Evolutionary conservation across 1,140 invertebrate species (phyloP), one percentile per base, ranked within the genome.

Genomic region (Camponotus vicinus): DNA sequence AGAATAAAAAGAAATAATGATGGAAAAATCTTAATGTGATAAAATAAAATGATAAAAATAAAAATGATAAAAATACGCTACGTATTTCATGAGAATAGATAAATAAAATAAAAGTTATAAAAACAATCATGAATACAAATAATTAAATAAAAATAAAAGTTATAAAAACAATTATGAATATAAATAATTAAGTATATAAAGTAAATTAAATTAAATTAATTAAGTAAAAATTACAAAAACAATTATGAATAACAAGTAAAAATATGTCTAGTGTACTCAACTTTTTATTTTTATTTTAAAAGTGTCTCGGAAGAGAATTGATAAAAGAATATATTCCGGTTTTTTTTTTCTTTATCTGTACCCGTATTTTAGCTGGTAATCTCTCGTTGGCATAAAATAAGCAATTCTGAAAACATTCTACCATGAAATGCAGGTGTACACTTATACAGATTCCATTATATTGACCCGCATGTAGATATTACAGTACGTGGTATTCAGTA

Each of bases 371-470:
- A 1, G 9, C 11, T 9, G 1, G 1, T 64, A 34, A 64, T 27
- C 27, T 27, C 27, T 32, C 27, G 7, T 45, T 37, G 13, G 6
- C 15, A 9, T 66, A 49, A 5, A 15, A 52, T 52, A 52, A 49
- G 13, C 15, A 6, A 4, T 70, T 42, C 1, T 7, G 6, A 82
- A 45, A 34, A 11, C 52, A 80, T 42, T 42, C 11, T 42, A 11
- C 49, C 18, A 57, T 45, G 13, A 1, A 59, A 73, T 45, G 61
- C 40, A 61, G 37, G 21, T 49, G 37, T 57, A 64, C 52, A 61
- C 27, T 82, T 82, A 11, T 82, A 73, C 4, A 55, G 67, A 34
- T 7, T 82, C 79, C 40, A 52, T 3, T 18, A 59, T 82, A 82
- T 73, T 59, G 52, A 82, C 49, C 18, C 11, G 27, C 45, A 59